Conservation (phyloP, 2,797 vertebrate genomes). For the Acanthurus lineatus region DNA sequence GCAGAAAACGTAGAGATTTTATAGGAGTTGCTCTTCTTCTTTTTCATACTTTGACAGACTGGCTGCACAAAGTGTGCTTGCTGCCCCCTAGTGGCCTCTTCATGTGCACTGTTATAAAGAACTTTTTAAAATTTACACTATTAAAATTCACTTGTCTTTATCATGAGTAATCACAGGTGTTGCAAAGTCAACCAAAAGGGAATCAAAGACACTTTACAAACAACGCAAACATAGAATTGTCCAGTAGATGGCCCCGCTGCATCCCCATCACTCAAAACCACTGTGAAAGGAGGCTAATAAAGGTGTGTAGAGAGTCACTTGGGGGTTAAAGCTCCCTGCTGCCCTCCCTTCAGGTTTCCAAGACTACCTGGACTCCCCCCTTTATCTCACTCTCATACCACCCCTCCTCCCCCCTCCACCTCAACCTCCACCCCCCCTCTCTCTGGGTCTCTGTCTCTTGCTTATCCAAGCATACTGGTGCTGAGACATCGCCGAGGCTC, state of each 20-base stretch:
- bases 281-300: conserved; percentile 35
- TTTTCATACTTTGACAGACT: no score
- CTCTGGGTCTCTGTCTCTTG: conserved; percentile 41
- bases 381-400: not conserved
- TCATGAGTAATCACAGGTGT: not conserved
- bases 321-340: conserved; percentile 43
- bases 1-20: no score
- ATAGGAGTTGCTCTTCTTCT: not conserved
- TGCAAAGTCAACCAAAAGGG: not conserved
- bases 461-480: conserved; percentile 62
- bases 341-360: conserved; percentile 66
- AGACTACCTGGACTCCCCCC: conserved; percentile 62
- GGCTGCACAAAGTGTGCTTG: not conserved
- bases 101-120: not conserved
- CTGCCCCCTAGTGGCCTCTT: not conserved
- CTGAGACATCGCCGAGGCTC: conserved; percentile 72
- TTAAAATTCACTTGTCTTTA: not conserved
- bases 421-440: not conserved
- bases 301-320: conserved; percentile 20
- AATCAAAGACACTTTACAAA: not conserved
- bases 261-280: not conserved
- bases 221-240: not conserved
- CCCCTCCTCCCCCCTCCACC: not conserved
- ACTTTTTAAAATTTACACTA: not conserved
- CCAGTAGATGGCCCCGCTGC: not conserved